A percentile compares a stretch with the other conserved stretches of the same genome.
These are phyloP conservation scores for Pseudotriccus pelzelni DNA, from an alignment of 2,797 vertebrate species.

Conservation along the genomic window DNA sequence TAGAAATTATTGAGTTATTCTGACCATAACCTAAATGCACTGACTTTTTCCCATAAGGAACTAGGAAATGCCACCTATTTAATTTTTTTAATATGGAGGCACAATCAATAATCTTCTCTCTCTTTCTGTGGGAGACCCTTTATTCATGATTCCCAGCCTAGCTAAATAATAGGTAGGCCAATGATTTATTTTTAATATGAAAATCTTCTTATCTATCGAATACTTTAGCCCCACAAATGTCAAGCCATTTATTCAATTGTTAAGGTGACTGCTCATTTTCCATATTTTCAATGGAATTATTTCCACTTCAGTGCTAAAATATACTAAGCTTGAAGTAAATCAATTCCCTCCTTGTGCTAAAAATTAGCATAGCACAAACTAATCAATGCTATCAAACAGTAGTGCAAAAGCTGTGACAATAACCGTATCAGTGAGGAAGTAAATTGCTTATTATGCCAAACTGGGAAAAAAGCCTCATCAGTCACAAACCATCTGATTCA, in stretches of 20 bases:
- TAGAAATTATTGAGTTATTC: slow-evolving; percentile 48
- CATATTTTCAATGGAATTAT: slow-evolving; percentile 78
- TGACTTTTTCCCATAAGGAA: slow-evolving; percentile 27
- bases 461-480: slow-evolving; percentile 50
- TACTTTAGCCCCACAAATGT: slow-evolving; percentile 79
- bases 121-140: slow-evolving; percentile 41
- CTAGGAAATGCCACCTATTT: slow-evolving; percentile 39
- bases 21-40: slow-evolving; percentile 8
- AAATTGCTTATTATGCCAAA: slow-evolving; percentile 72
- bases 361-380: slow-evolving; percentile 79
- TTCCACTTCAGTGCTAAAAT: slow-evolving; percentile 81
- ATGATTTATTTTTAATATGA: slow-evolving; percentile 81
- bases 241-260: slow-evolving; percentile 82
- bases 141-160: slow-evolving; percentile 68
- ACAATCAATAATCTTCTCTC: slow-evolving; percentile 46
- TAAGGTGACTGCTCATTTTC: slow-evolving; percentile 77
- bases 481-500: slow-evolving; percentile 54
- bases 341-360: slow-evolving; percentile 77
- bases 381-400: slow-evolving; percentile 78
- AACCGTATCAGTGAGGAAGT: slow-evolving; percentile 61
- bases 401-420: slow-evolving; percentile 71
- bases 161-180: slow-evolving; percentile 73
- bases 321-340: slow-evolving; percentile 79
- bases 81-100: slow-evolving; percentile 24
- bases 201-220: slow-evolving; percentile 79